Evolutionary conservation across 1,140 invertebrate genomes (phyloP).

Genomic region (Heterodera carotae): DNA sequence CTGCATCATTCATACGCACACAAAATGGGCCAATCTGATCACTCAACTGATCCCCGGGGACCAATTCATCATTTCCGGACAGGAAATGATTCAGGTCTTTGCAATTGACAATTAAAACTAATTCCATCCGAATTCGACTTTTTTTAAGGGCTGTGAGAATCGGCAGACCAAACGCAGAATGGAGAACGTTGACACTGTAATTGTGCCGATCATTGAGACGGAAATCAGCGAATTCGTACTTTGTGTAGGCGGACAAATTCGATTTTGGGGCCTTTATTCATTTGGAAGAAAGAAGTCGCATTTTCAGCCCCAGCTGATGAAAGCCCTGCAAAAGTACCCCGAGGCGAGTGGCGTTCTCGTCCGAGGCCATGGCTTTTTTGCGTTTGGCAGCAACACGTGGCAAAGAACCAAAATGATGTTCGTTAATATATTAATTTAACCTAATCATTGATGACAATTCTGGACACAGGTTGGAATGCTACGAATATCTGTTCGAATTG

Average conservation of each 20-base stretch:
- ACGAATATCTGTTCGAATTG: not conserved
- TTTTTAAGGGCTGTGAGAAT: constrained; percentile 74
- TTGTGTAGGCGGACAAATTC: constrained; percentile 19
- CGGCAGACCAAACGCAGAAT: constrained; percentile 72
- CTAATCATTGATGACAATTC: not conserved
- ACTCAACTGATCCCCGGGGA: constrained; percentile 76
- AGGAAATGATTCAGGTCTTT: constrained; percentile 90
- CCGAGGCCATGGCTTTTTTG: constrained; percentile 90
- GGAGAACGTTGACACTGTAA: constrained; percentile 85
- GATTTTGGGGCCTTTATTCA: not conserved
- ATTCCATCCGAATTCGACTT: not conserved
- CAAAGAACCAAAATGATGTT: constrained; percentile 90
- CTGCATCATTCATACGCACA: constrained; percentile 78
- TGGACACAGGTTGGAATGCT: not conserved
- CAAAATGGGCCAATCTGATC: constrained; percentile 83
- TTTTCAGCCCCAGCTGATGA: constrained; percentile 80
- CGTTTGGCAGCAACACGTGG: constrained; percentile 89
- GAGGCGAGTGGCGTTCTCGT: constrained; percentile 91
- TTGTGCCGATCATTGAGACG: constrained; percentile 96
- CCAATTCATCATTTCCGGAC: constrained; percentile 84
- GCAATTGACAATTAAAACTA: not conserved
- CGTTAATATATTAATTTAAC: not conserved
- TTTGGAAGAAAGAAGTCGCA: constrained; percentile 54
- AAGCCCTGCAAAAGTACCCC: constrained; percentile 81
- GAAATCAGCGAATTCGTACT: constrained; percentile 89